Evolutionary conservation across 2,888 invertebrate genomes (phyloP).

Genomic region (Germaria angustata): DNA sequence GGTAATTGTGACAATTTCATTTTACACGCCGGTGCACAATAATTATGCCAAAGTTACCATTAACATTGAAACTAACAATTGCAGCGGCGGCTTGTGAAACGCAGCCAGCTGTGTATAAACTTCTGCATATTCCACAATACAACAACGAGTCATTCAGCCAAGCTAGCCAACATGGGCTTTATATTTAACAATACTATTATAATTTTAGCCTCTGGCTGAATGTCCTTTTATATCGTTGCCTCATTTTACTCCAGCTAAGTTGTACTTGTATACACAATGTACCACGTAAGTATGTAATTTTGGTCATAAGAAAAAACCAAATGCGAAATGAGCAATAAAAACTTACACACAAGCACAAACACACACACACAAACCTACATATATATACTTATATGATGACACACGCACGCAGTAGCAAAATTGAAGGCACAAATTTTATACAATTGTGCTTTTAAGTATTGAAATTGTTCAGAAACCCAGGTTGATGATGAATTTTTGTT

Average conservation of each 20-base stretch:
- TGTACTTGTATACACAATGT: constrained; percentile 19
- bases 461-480: constrained; percentile 5
- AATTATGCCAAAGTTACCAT: constrained; percentile 66
- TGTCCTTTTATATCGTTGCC: constrained; percentile 9
- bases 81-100: constrained; percentile 38
- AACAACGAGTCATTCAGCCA: constrained; percentile 21
- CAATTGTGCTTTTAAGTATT: constrained; percentile 34
- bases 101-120: constrained; percentile 22
- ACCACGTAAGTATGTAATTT: constrained; percentile 32
- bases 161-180: constrained; percentile 23
- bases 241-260: constrained; percentile 21
- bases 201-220: constrained; percentile 48
- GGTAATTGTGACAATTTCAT: constrained; percentile 70
- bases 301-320: constrained; percentile 8
- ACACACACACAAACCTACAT: not conserved
- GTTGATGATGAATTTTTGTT: constrained; percentile 40
- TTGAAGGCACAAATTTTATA: constrained; percentile 25
- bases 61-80: constrained; percentile 57
- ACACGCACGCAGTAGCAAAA: too few relatives aligned
- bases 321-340: not conserved
- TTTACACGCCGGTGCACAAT: constrained; percentile 68
- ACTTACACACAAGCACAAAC: not conserved
- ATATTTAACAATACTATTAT: constrained; percentile 42
- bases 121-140: constrained; percentile 1
- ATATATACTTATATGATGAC: too few relatives aligned